Conservation (phyloP, 2,888 invertebrate species). For the Phytoseiulus persimilis region DNA sequence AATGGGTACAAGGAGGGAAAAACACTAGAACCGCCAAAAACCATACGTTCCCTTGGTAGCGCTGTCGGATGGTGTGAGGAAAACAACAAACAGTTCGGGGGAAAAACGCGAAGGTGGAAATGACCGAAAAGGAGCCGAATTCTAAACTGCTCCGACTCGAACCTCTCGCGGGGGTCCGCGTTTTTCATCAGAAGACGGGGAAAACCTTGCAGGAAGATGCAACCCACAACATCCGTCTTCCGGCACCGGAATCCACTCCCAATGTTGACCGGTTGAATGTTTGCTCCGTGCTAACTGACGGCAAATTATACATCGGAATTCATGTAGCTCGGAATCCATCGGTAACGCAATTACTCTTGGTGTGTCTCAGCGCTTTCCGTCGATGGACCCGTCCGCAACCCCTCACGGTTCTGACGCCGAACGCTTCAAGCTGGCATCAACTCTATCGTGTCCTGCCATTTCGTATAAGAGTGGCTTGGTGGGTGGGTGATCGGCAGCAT, state of each 20-base stretch:
- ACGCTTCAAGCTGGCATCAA: background rate
- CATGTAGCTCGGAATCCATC: too few species aligned
- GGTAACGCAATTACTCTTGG: too few species aligned
- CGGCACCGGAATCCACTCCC: too few species aligned
- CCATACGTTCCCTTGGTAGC: background rate
- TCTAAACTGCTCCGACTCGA: background rate
- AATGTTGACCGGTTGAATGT: too few species aligned
- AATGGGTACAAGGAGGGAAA: background rate
- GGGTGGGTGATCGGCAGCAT: background rate
- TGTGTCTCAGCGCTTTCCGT: background rate
- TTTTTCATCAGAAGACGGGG: background rate
- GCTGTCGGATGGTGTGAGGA: background rate
- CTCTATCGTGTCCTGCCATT: background rate
- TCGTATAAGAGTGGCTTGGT: background rate
- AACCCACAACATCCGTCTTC: too few species aligned
- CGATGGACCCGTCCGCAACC: background rate
- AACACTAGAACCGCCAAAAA: background rate
- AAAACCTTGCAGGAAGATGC: too few species aligned
- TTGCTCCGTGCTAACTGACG: too few species aligned
- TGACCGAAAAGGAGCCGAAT: background rate
- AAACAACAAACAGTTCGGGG: background rate
- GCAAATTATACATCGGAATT: too few species aligned
- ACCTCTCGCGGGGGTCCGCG: background rate
- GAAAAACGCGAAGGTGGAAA: background rate
- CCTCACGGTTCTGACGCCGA: background rate